These are phyloP conservation scores for Rhynchomys soricoides DNA, from an alignment of 2,113 vertebrate genomes.

Conservation along the genomic window DNA sequence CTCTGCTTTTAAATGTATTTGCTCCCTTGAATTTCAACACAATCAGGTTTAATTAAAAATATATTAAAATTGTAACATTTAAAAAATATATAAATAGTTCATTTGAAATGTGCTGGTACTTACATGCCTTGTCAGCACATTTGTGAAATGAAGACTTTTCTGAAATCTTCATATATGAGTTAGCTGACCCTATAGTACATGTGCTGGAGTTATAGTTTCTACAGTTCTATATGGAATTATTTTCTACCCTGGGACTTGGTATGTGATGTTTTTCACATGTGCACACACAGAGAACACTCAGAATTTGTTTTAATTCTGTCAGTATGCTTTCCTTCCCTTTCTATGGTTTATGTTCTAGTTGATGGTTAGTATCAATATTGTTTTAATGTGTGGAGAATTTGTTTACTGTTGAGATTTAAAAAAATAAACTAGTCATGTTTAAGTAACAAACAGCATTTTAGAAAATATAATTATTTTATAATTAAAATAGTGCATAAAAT, in stretches of 20 bases:
- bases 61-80: neutral
- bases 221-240: conserved; percentile 44
- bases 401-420: conserved; percentile 22
- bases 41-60: conserved; percentile 67
- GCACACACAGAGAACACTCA: conserved; percentile 5
- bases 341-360: neutral
- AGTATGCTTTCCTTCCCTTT: conserved; percentile 1
- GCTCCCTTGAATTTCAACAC: conserved; percentile 78
- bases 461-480: neutral
- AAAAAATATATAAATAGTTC: conserved; percentile 34
- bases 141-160: conserved; percentile 56
- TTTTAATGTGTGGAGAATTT: conserved; percentile 51
- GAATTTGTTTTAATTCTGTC: conserved; percentile 48
- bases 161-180: conserved; percentile 53
- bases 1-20: conserved; percentile 82
- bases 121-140: conserved; percentile 55
- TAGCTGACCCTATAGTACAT: neutral
- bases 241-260: conserved; percentile 17
- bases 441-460: neutral
- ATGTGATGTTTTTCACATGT: neutral
- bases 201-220: conserved; percentile 2
- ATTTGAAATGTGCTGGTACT: conserved; percentile 62
- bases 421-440: conserved; percentile 28
- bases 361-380: conserved; percentile 20
- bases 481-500: neutral